phyloP scores from a whole-genome alignment of 2,113 vertebrate genomes.

The Salvelinus namaycush region DNA sequence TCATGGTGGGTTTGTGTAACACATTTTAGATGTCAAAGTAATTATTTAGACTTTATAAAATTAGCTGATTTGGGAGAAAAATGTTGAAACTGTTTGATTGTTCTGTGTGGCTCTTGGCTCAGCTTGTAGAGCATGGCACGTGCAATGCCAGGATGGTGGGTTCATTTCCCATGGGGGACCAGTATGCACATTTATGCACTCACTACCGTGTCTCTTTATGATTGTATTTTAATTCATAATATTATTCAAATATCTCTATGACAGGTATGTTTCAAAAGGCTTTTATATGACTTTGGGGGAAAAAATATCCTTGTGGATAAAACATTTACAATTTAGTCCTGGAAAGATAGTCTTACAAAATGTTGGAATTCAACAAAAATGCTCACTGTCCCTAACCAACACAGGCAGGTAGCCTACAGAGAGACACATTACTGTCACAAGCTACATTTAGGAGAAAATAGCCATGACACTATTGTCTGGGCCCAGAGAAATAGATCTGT shows the following conservation, averaged over 20 bases:
- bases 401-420: conserved; percentile 3
- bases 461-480: conserved; percentile 25
- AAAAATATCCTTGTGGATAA: background rate
- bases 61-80: background rate
- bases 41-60: background rate
- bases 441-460: conserved; percentile 5
- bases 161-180: too few species aligned
- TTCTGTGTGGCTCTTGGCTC: background rate
- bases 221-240: background rate
- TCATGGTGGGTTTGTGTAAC: background rate
- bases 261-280: background rate
- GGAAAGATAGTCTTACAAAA: background rate
- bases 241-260: background rate
- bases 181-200: too few species aligned
- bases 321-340: background rate
- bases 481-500: conserved; percentile 8
- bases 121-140: too few species aligned
- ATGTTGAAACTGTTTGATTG: background rate
- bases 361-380: background rate
- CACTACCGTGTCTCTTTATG: too few species aligned
- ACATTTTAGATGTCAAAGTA: background rate
- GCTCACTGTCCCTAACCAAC: too few species aligned
- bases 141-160: too few species aligned
- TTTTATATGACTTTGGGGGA: background rate
- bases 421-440: background rate